These are phyloP conservation scores for Triops cancriformis DNA, from an alignment of 1,140 invertebrate species.

Conservation along the genomic window DNA sequence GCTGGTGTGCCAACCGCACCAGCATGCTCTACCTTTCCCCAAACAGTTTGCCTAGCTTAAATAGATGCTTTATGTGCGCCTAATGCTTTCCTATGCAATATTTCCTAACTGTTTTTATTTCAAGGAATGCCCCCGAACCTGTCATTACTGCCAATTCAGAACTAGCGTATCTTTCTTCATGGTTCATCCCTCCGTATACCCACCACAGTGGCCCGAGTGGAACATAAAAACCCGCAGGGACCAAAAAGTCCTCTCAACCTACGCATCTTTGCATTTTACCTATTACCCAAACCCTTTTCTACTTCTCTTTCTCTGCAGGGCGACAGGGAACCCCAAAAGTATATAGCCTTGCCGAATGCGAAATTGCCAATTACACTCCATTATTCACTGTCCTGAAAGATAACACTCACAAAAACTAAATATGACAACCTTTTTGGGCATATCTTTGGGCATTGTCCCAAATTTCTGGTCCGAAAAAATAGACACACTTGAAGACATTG, in stretches of 20 bases:
- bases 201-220: background rate
- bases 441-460: background rate
- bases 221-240: background rate
- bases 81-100: background rate
- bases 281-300: background rate
- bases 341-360: conserved; percentile 1
- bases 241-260: background rate
- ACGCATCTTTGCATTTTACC: background rate
- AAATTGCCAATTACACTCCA: conserved; percentile 1
- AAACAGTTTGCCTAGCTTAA: background rate
- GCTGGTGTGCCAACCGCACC: too few relatives aligned
- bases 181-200: background rate
- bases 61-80: background rate
- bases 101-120: background rate
- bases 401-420: background rate
- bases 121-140: background rate
- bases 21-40: too few relatives aligned
- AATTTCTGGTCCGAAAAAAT: background rate
- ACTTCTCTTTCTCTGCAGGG: background rate
- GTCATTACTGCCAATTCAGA: background rate
- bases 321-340: background rate
- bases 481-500: too few relatives aligned
- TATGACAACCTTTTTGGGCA: background rate
- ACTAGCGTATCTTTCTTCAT: background rate
- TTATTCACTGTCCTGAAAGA: background rate